Percentiles rank a stretch among this genome's conserved stretches.
phyloP scores from a whole-genome alignment of 2,888 invertebrate species.

The Sinotaia quadrata region DNA sequence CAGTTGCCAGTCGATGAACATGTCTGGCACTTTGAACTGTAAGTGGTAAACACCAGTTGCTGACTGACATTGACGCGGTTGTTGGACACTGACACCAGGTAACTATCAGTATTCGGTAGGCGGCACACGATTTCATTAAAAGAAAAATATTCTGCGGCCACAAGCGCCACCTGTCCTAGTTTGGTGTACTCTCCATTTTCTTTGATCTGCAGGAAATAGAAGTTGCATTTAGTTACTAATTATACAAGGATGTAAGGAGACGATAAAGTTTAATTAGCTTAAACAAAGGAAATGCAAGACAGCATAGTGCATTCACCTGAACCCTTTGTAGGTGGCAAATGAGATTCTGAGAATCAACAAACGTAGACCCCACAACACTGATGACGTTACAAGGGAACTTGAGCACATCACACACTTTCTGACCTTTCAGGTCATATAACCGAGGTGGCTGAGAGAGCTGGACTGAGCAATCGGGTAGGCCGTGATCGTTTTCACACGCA shows the following conservation, averaged over 20 bases:
- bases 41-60: conserved; percentile 38
- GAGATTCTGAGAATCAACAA: conserved; percentile 37
- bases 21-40: conserved; percentile 40
- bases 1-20: conserved; percentile 44
- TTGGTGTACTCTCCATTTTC: conserved; percentile 28
- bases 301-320: conserved; percentile 31
- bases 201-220: conserved; percentile 27
- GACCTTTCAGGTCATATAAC: conserved; percentile 23
- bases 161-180: conserved; percentile 17
- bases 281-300: neutral
- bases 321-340: conserved; percentile 40
- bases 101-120: conserved; percentile 36
- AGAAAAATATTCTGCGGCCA: conserved; percentile 39
- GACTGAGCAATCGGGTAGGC: conserved; percentile 41
- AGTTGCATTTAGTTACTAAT: neutral
- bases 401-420: conserved; percentile 44
- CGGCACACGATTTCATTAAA: conserved; percentile 46
- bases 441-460: conserved; percentile 30
- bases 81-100: conserved; percentile 43
- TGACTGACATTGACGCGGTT: conserved; percentile 36
- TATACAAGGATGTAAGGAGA: neutral
- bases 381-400: conserved; percentile 36
- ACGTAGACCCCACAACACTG: conserved; percentile 38
- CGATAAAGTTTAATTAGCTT: too few species aligned
- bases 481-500: conserved; percentile 30